phyloP scores from a whole-genome alignment of 2,888 invertebrate genomes.

The Oligia strigilis region DNA sequence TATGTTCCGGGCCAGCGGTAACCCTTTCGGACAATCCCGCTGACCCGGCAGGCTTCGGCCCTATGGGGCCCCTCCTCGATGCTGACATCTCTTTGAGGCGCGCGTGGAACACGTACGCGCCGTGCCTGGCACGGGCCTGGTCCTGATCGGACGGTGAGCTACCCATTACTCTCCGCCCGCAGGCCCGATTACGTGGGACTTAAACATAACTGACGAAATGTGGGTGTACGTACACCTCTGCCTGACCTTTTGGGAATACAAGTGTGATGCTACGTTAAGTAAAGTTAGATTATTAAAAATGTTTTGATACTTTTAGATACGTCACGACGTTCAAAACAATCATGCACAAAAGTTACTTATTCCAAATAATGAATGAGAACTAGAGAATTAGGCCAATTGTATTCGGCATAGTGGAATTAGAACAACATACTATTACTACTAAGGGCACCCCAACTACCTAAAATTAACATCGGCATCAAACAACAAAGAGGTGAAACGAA shows the following conservation, averaged over 20 bases:
- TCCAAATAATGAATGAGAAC: neutral
- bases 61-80: no score
- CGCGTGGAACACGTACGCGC: no score
- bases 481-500: conserved; percentile 29
- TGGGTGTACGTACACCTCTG: neutral
- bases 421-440: conserved; percentile 14
- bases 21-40: no score
- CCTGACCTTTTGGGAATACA: neutral
- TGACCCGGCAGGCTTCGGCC: no score
- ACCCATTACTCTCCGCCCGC: no score
- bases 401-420: conserved; percentile 13
- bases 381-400: conserved; percentile 45
- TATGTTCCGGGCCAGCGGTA: no score
- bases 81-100: no score
- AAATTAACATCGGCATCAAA: conserved; percentile 24
- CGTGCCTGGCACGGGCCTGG: no score
- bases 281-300: neutral
- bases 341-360: neutral
- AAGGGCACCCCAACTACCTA: neutral
- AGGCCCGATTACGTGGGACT: no score
- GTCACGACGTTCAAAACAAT: neutral
- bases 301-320: neutral
- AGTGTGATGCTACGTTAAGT: neutral
- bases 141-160: no score
- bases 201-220: neutral